These are phyloP conservation scores for human DNA, from an alignment of 2,113 vertebrate genomes.

Conservation along the genomic window DNA sequence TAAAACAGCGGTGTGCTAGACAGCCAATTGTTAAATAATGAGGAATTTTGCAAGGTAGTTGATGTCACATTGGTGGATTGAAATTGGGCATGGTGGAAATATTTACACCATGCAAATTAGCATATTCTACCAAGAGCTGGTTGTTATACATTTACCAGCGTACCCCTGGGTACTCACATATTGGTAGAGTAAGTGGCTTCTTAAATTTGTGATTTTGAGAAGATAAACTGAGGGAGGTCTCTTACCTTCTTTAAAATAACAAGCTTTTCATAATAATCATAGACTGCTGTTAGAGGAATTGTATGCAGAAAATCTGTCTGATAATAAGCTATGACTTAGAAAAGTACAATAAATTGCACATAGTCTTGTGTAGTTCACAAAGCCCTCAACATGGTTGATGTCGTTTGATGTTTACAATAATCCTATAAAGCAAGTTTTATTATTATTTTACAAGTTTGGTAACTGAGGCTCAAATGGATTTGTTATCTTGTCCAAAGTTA, in stretches of 20 bases:
- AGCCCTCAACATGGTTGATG: background rate
- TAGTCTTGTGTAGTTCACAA: background rate
- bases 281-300: background rate
- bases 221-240: background rate
- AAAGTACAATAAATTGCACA: background rate
- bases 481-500: slow-evolving; percentile 1
- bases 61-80: background rate
- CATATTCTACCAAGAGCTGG: background rate
- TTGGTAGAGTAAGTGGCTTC: background rate
- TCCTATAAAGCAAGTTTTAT: background rate
- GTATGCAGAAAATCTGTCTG: background rate
- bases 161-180: background rate
- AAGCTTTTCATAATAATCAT: background rate
- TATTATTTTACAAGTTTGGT: background rate
- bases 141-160: background rate
- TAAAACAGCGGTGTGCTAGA: background rate
- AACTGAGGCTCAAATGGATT: background rate
- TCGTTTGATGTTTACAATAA: background rate
- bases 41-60: background rate
- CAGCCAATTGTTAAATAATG: background rate
- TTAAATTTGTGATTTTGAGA: slow-evolving; percentile 11
- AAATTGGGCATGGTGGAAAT: background rate
- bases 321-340: background rate
- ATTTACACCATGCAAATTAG: background rate
- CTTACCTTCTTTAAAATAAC: background rate